Evolutionary conservation across 2,888 invertebrate species (phyloP).

Genomic region (Nudaria mundana): DNA sequence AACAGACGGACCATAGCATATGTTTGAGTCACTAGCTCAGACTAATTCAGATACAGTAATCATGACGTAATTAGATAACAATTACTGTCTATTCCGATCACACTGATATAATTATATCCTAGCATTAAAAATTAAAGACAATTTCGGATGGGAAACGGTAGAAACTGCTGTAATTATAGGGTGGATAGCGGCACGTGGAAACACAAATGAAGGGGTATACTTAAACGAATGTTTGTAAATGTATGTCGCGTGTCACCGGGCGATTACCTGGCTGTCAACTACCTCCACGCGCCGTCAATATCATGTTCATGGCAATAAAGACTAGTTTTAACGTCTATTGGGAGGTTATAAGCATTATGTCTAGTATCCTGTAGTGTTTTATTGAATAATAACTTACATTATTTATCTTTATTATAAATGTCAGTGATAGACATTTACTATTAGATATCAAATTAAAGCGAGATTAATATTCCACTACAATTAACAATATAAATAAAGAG

Average conservation of each 20-base stretch:
- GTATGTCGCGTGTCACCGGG: slow-evolving; percentile 64
- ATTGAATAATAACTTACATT: too few relatives aligned
- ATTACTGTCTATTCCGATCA: slow-evolving; percentile 1
- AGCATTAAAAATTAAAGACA: slow-evolving; percentile 16
- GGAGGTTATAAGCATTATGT: slow-evolving; percentile 10
- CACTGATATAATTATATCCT: background rate
- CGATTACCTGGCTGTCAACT: slow-evolving; percentile 55
- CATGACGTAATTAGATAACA: slow-evolving; percentile 1
- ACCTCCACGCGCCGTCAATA: slow-evolving; percentile 32
- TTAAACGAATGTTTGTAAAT: slow-evolving; percentile 76
- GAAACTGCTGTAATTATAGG: slow-evolving; percentile 50
- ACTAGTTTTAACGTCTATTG: slow-evolving; percentile 34
- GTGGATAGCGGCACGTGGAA: slow-evolving; percentile 58
- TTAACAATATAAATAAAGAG: too few relatives aligned
- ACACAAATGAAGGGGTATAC: slow-evolving; percentile 69
- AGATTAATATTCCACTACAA: too few relatives aligned
- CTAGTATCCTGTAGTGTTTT: too few relatives aligned
- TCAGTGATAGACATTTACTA: too few relatives aligned
- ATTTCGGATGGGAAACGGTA: slow-evolving; percentile 27
- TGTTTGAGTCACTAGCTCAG: background rate
- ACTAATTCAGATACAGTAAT: background rate
- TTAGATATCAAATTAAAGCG: too few relatives aligned
- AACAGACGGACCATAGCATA: slow-evolving; percentile 1
- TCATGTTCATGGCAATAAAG: slow-evolving; percentile 29
- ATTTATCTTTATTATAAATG: too few relatives aligned